A percentile compares a stretch with the other conserved stretches of the same genome.
phyloP scores from a whole-genome alignment of 2,797 vertebrate species.

The Coendou prehensilis region DNA sequence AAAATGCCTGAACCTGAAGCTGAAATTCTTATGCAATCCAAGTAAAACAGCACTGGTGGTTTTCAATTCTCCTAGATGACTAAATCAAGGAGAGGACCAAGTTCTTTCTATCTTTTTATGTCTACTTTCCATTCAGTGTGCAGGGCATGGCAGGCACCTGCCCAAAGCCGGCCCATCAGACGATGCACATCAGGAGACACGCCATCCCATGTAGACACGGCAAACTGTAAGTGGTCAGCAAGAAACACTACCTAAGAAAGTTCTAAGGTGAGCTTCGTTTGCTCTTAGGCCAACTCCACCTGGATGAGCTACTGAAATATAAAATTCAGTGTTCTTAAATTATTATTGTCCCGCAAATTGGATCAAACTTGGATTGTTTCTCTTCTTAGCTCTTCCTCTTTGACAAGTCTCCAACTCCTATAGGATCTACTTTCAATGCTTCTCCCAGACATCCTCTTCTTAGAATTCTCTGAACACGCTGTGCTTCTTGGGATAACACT shows the following conservation, averaged over 20 bases:
- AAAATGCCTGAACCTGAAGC: not conserved
- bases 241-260: not conserved
- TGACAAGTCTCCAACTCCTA: not conserved
- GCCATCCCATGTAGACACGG: not conserved
- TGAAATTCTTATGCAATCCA: not conserved
- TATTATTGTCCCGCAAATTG: not conserved
- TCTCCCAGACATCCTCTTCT: not conserved
- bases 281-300: not conserved
- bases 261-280: not conserved
- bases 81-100: not conserved
- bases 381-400: not conserved
- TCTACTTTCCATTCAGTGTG: not conserved
- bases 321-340: not conserved
- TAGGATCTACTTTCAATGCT: not conserved
- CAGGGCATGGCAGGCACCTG: not conserved
- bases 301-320: constrained; percentile 31
- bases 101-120: not conserved
- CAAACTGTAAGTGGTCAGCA: not conserved
- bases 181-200: not conserved
- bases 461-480: not conserved
- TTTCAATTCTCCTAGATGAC: not conserved
- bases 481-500: not conserved
- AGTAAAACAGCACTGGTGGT: not conserved
- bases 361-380: not conserved
- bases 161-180: not conserved